phyloP scores from a whole-genome alignment of 2,888 invertebrate genomes.

The Ariolimax columbianus region DNA sequence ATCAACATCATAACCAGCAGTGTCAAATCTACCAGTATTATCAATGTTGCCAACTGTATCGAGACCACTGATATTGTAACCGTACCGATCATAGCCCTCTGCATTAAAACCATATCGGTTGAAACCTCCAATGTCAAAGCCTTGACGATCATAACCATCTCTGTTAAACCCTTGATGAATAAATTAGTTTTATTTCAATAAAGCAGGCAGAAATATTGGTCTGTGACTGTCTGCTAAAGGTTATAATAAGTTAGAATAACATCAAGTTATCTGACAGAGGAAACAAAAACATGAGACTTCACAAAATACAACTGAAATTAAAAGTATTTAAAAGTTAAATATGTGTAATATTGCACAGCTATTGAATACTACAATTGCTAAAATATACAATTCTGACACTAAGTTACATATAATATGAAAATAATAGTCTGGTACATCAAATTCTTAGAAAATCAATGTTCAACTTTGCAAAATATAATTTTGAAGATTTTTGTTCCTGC shows the following conservation, averaged over 20 bases:
- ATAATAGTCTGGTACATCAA: no score
- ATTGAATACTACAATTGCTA: no score
- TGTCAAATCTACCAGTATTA: conserved; percentile 62
- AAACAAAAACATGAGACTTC: no score
- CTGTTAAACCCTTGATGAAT: conserved; percentile 68
- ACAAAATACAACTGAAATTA: no score
- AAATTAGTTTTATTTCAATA: not conserved
- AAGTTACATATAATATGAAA: no score
- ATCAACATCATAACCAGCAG: conserved; percentile 63
- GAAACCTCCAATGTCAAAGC: conserved; percentile 69
- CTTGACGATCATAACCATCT: conserved; percentile 72
- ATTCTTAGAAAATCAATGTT: no score
- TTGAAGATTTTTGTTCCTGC: no score
- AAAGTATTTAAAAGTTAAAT: no score
- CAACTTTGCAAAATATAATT: no score
- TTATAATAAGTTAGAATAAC: not conserved
- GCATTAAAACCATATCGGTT: conserved; percentile 69
- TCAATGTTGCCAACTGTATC: conserved; percentile 64
- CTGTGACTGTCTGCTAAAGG: not conserved
- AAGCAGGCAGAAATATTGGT: no score
- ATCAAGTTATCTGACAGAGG: not conserved
- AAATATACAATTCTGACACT: no score
- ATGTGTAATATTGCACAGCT: no score
- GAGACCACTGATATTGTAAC: conserved; percentile 68
- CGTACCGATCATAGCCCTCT: conserved; percentile 68